Evolutionary conservation across 2,797 vertebrate species (phyloP).

Genomic region (Thripadectes ignobilis): DNA sequence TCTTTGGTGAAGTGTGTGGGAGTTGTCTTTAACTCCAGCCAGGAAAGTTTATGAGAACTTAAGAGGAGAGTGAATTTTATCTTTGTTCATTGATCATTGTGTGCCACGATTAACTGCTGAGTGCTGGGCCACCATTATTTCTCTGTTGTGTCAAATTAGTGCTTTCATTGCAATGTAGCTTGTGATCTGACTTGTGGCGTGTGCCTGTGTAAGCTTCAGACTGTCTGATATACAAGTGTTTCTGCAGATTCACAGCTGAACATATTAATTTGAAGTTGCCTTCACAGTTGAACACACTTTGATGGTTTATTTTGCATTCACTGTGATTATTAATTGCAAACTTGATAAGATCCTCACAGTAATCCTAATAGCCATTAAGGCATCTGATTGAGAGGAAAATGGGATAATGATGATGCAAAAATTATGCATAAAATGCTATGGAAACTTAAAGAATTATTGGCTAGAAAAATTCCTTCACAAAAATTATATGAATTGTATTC

Average conservation of each 20-base stretch:
- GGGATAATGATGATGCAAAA: background rate
- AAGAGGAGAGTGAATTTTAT: background rate
- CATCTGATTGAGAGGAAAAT: background rate
- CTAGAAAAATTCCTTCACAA: background rate
- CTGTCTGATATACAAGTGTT: background rate
- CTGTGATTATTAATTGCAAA: background rate
- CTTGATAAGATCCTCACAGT: background rate
- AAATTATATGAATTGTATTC: background rate
- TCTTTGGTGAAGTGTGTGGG: slow-evolving; percentile 36
- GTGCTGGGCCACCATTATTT: background rate
- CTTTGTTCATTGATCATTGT: background rate
- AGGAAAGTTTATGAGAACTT: background rate
- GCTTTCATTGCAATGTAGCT: background rate
- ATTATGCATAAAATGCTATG: background rate
- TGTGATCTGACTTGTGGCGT: background rate
- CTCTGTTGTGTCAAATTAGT: background rate
- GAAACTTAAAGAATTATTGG: background rate
- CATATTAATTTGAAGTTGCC: background rate
- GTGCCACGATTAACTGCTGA: background rate
- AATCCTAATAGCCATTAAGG: background rate
- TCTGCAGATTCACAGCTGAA: background rate
- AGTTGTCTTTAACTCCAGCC: background rate
- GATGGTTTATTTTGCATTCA: background rate
- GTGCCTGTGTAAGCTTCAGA: background rate
- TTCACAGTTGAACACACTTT: background rate